Evolutionary conservation across 2,888 invertebrate species (phyloP), one percentile per base, ranked within the genome.

Genomic region (Drosophila eohydei): DNA sequence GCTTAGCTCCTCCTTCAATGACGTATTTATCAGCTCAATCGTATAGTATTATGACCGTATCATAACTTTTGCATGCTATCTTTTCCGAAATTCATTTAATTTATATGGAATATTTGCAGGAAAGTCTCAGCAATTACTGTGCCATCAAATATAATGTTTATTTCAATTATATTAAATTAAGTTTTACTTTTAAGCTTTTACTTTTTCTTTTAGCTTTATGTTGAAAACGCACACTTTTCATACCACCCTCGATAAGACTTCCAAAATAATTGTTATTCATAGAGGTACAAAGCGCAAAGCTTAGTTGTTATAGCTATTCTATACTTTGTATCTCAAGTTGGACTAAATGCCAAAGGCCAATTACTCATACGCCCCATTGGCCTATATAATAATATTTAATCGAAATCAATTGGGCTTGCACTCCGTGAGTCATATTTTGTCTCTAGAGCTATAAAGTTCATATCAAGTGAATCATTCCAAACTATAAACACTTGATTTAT

Each of bases 381-480:
- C 28, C 34, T 7, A 36, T 8, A 16, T 7, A 28, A n/a, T 7
- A 28, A 16, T 4, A 9, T 12, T 4, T 9, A 4, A 0, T 43
- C 43, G 21, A 32, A 56, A 56, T 43, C 16, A 57, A 57, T 5
- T 36, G 26, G 2, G 34, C 14, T 44, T n/a, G 26, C 9, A 34
- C n/a, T 14, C n/a, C 12, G 36, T 58, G 57, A 58, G 8, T 58
- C 48, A 58, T 16, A 14, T 40, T 48, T n/a, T 36, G 11, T 34
- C 48, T 48, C 28, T 16, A 9, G 48, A 16, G 34, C 11, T 26
- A 57, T 48, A 9, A 58, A 28, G 8, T 16, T 12, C 16, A 38
- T 28, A 58, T 58, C 38, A 58, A 58, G 38, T 58, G 58, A 58
- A 14, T 48, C 48, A 58, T 38, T 38, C 28, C 2, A 48, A 38